A percentile compares a stretch with the other conserved stretches of the same genome.
Evolutionary conservation across 2,797 vertebrate genomes (phyloP).

Genomic region (Taenioides sp.): DNA sequence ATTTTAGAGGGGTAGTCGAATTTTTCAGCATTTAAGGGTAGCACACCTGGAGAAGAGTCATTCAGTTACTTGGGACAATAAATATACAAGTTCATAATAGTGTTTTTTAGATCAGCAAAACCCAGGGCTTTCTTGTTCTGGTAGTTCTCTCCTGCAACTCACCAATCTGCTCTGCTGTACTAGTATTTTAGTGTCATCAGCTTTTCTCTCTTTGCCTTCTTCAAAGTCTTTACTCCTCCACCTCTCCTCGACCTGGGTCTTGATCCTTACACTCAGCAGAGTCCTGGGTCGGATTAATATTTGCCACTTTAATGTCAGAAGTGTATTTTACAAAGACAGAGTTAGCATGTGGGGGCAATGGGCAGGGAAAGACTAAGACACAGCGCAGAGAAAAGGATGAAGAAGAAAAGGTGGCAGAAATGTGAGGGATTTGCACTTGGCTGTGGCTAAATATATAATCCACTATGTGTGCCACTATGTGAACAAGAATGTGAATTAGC

Average conservation of each 20-base stretch:
- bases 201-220: background rate
- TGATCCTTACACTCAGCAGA: slow-evolving; percentile 76
- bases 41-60: background rate
- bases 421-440: slow-evolving; percentile 77
- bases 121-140: slow-evolving; percentile 28
- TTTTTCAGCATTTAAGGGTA: too few species aligned
- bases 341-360: slow-evolving; percentile 31
- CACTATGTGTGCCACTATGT: slow-evolving; percentile 45
- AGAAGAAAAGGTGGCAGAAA: slow-evolving; percentile 74
- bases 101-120: background rate
- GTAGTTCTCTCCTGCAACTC: slow-evolving; percentile 53
- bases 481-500: slow-evolving; percentile 47
- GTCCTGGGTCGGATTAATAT: slow-evolving; percentile 81
- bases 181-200: slow-evolving; percentile 19
- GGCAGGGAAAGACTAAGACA: slow-evolving; percentile 56
- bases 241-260: slow-evolving; percentile 70
- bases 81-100: too few species aligned
- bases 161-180: slow-evolving; percentile 31
- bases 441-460: slow-evolving; percentile 80
- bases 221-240: slow-evolving; percentile 20
- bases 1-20: background rate
- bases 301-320: slow-evolving; percentile 82
- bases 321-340: slow-evolving; percentile 74
- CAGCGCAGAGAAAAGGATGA: slow-evolving; percentile 57
- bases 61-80: background rate